A percentile compares a stretch with the other conserved stretches of the same genome.
Conservation (phyloP, 2,113 vertebrate species). For the Tragelaphus strepsiceros region DNA sequence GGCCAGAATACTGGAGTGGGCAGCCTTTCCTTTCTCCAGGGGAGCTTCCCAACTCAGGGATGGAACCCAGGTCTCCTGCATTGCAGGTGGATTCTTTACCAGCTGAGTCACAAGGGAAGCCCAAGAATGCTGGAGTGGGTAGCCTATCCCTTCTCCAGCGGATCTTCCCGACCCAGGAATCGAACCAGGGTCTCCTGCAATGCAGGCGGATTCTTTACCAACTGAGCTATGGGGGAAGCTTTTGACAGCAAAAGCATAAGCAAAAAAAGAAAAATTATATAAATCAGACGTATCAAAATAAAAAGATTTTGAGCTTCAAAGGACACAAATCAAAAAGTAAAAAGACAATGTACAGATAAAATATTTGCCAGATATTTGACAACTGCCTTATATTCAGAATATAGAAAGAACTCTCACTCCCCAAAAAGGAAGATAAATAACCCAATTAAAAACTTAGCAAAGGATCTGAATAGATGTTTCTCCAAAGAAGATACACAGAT, state of each 20-base stretch:
- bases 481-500: neutral
- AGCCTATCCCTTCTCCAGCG: neutral
- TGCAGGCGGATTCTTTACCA: neutral
- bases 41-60: no score
- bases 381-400: neutral
- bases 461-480: neutral
- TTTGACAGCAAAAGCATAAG: neutral
- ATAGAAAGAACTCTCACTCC: neutral
- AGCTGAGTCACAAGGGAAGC: neutral
- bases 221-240: neutral
- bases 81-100: no score
- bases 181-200: accelerated
- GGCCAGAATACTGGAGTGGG: neutral
- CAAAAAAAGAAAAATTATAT: neutral
- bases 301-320: neutral
- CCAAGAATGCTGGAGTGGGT: no score
- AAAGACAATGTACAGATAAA: neutral
- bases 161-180: neutral
- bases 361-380: neutral
- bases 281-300: neutral
- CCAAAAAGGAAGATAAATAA: neutral
- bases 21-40: no score
- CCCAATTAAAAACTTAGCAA: neutral
- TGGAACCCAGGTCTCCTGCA: neutral
- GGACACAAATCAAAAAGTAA: neutral